Evolutionary conservation across 2,113 vertebrate species (phyloP), one percentile per base, ranked within the genome.

Genomic region (Sula dactylatra): DNA sequence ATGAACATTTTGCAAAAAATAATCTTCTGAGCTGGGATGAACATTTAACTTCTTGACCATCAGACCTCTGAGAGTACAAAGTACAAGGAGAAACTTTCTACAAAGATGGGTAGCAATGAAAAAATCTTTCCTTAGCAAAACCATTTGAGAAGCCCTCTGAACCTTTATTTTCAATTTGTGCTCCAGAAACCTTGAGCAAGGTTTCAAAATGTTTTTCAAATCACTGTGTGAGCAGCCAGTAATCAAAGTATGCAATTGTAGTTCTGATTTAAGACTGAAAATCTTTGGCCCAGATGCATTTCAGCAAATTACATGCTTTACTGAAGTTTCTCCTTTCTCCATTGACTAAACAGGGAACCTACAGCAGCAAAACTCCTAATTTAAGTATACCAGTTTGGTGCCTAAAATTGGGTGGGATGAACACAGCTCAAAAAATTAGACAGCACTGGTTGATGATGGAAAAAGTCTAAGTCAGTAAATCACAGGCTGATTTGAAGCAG

Each of bases 391-490:
- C 40, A 21, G 25, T 73, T 82, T 73, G 55, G 50, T 66, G 50
- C 50, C 74, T 82, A 61, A 85, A 92, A 84, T 92, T 69, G 85
- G 79, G 40, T 47, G 36, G 70, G 65, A 82, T 56, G 54, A 88
- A 55, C 73, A 49, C 11, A 87, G 73, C 59, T 85, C 59, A 55
- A 77, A 93, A 72, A 94, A 73, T 49, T 70, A 73, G 49, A 81
- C 21, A 70, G 73, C 13, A 27, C 25, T 52, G 29, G 25, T 0
- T 91, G 77, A 82, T 59, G 69, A 90, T 9, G 14, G 58, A 84
- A 47, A 26, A 76, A 10, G 3, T 44, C 29, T 38, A 71, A 67
- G 29, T 40, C 42, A 40, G 64, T 21, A 86, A 82, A 79, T 85
- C 47, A 82, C 32, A 79, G 61, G 64, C 32, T 86, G 77, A 84